Base-by-base conservation (phyloP, 2,888 invertebrate species). In the Lacanobia wlatinum region DNA sequence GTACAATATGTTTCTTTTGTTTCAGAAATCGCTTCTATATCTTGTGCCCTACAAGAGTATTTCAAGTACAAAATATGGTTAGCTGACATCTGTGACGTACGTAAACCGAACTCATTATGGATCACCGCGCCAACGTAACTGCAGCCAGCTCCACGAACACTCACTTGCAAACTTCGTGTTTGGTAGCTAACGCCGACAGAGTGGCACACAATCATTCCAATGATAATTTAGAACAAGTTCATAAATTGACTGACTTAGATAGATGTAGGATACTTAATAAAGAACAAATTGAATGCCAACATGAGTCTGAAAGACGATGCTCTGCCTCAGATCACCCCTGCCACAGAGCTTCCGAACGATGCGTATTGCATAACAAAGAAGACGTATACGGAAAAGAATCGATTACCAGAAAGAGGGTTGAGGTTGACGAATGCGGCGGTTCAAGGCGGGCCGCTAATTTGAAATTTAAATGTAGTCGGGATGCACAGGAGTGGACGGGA, bases 21-120 rank as follows among this genome's bases (percentile, higher is more conserved):
- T 96, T 90, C 95, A 96, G 96, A 95, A 92, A 94, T 94, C 91
- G 91, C 93, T 94, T 90, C 89, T 85, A 93, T 94, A 94, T 94
- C 95, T 95, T 94, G 93, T 92, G 89, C 89, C 92, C 87, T 43
- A 93, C 94, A 95, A 95, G 94, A 93, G 92, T 92, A 93, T 94
- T 93, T 91, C 90, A 94, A 94, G 94, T 92, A 91, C 88, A 90
- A 88, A 92, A 90, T 89, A 94, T 94, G 94, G 90, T 90, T 89
- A 95, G 95, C 92, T 94, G 94, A 61, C 60, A 61, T 61, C 60
- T 61, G 43, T 61, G 60, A 61, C 43, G 7, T 7, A 23, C 43
- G n/a, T 34, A 55, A 63, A 56, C 62, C 38, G 62, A 72, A 52
- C 61, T 64, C 78, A 60, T 75, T 48, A 87, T 80, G 82, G 68